Evolutionary conservation across 1,140 invertebrate species (phyloP).

Genomic region (Melipona quadrifasciata): DNA sequence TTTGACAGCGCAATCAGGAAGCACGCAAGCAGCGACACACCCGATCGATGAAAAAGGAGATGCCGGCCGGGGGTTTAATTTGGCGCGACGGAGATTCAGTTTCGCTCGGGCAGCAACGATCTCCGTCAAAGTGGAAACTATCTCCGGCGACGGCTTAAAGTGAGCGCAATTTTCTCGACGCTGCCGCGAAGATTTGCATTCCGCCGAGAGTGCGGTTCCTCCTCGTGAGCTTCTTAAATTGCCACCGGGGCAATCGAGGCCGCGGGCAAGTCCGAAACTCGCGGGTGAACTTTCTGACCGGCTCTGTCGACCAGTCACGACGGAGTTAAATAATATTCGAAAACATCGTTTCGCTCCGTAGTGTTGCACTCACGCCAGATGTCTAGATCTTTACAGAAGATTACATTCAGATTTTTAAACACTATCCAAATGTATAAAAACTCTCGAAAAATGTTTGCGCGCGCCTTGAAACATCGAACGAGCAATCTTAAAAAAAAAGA

Average conservation of each 20-base stretch:
- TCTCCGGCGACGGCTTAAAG: conserved; percentile 39
- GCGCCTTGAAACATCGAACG: too few relatives aligned
- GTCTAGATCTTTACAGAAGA: too few relatives aligned
- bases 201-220: conserved; percentile 48
- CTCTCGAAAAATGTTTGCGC: too few relatives aligned
- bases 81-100: conserved; percentile 29
- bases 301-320: too few relatives aligned
- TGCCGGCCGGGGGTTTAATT: conserved; percentile 8
- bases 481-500: too few relatives aligned
- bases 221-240: conserved; percentile 66
- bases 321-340: background rate
- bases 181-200: conserved; percentile 56
- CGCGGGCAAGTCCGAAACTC: conserved; percentile 48
- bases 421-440: too few relatives aligned
- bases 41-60: background rate
- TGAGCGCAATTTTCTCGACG: conserved; percentile 54
- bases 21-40: too few relatives aligned
- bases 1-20: background rate
- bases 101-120: conserved; percentile 43
- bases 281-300: background rate
- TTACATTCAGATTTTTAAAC: too few relatives aligned
- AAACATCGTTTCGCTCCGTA: too few relatives aligned
- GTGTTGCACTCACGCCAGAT: too few relatives aligned
- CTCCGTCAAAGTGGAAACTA: conserved; percentile 49
- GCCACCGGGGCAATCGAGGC: conserved; percentile 16